Base-by-base conservation (phyloP, 2,888 invertebrate species). In the Petrolisthes cinctipes region DNA sequence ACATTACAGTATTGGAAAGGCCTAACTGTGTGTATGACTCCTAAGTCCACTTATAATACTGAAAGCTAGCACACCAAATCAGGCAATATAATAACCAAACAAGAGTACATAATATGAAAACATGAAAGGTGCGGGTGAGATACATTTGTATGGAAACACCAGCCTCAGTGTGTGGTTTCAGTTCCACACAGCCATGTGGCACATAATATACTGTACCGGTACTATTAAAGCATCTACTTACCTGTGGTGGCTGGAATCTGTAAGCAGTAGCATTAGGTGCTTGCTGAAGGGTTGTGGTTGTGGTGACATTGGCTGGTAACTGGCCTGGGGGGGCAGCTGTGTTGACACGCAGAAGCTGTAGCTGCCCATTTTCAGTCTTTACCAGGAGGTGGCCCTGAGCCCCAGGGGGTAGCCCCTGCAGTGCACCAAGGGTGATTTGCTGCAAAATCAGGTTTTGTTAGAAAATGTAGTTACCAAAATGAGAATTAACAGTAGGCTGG, bases 301-400 rank as follows among this genome's bases (percentile, higher is more conserved):
- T 88, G 56, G 89, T 88, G 56, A 82, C 89, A 51, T 76, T 86
- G 37, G 85, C 80, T 4, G 87, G 86, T 56, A 88, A 75, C 83
- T 90, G 91, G 82, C 83, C 86, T 91, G 95, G 94, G 89, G 96
- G 95, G 91, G 97, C 95, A 5, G 90, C 88, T 23, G 90, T 79
- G 71, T 90, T 90, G 92, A 97, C 96, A 93, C 97, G 95, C 92
- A 98, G 94, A 93, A 98, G 94, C 94, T 98, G 98, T 94, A 96
- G 97, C 93, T 97, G 97, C 92, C 98, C 98, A 94, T 97, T 98
- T 94, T 98, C 98, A 92, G 98, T 98, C 95, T 98, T 98, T 93
- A 98, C 95, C 93, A 98, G 95, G 93, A 98, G 95, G 93, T 97
- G 97, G 91, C 96, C 96, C 93, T 96, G 97, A 93, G 97, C 96